phyloP scores from a whole-genome alignment of 2,797 vertebrate genomes.

The Monodelphis domestica region DNA sequence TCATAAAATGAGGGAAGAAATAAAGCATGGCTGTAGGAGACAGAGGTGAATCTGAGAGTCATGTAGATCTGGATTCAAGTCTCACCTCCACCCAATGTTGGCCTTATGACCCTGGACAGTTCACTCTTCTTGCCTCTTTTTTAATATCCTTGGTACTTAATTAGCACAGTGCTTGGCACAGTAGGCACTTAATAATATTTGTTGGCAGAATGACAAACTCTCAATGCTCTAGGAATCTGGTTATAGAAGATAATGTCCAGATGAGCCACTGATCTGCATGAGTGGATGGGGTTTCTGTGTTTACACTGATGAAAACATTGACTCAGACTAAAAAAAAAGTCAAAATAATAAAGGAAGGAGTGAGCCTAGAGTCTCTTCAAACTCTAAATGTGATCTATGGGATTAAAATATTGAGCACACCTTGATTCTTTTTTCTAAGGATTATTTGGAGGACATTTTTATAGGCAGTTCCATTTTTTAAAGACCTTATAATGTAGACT shows the following conservation, averaged over 20 bases:
- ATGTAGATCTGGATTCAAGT: background rate
- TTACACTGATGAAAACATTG: background rate
- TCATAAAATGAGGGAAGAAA: background rate
- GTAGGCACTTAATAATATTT: background rate
- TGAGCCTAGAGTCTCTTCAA: background rate
- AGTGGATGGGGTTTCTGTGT: too few species aligned
- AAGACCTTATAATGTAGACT: background rate
- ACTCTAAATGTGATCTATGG: background rate
- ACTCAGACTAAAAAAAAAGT: background rate
- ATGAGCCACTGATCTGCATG: background rate
- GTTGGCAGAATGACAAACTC: background rate
- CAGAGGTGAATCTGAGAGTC: background rate
- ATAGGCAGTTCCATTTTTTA: background rate
- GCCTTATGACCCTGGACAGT: background rate
- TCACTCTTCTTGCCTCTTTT: background rate
- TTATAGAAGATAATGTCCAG: background rate
- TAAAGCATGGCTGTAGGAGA: background rate
- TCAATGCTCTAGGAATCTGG: background rate
- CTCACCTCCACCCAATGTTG: background rate
- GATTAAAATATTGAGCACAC: background rate
- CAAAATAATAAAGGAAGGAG: too few species aligned
- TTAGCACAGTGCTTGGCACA: background rate
- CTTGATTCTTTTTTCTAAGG: background rate
- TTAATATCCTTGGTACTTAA: background rate
- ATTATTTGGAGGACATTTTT: background rate